These are phyloP conservation scores for Sander lucioperca DNA, from an alignment of 2,113 vertebrate genomes.

Conservation along the genomic window DNA sequence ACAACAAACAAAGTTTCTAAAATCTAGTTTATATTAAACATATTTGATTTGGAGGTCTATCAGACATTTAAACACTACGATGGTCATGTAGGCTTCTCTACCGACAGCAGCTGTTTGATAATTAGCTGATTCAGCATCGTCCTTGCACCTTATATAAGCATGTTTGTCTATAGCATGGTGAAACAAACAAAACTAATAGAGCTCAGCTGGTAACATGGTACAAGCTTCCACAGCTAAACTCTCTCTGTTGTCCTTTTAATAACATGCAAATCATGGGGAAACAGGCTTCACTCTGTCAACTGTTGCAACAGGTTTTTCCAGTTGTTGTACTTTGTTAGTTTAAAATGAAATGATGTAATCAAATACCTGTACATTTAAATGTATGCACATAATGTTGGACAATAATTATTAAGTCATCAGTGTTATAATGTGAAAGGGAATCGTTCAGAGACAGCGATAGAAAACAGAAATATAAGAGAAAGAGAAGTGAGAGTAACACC, in stretches of 20 bases:
- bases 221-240: neutral
- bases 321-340: neutral
- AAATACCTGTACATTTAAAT: neutral
- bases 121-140: neutral
- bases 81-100: too few relatives aligned
- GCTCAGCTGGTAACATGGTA: neutral
- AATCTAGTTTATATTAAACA: too few relatives aligned
- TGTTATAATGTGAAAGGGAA: neutral
- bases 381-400: neutral
- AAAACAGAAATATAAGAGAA: neutral
- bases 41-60: too few relatives aligned
- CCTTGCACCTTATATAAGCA: neutral
- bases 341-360: neutral
- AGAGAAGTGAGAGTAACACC: conserved; percentile 55
- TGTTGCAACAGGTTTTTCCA: neutral
- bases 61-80: too few relatives aligned
- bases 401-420: neutral
- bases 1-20: too few relatives aligned
- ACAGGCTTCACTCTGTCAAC: too few relatives aligned
- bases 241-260: neutral
- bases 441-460: neutral
- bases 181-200: neutral
- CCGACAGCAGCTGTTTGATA: neutral
- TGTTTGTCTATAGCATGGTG: too few relatives aligned
- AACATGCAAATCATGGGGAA: neutral